Conservation (phyloP, 2,113 vertebrate genomes). For the Empidonax alnorum region DNA sequence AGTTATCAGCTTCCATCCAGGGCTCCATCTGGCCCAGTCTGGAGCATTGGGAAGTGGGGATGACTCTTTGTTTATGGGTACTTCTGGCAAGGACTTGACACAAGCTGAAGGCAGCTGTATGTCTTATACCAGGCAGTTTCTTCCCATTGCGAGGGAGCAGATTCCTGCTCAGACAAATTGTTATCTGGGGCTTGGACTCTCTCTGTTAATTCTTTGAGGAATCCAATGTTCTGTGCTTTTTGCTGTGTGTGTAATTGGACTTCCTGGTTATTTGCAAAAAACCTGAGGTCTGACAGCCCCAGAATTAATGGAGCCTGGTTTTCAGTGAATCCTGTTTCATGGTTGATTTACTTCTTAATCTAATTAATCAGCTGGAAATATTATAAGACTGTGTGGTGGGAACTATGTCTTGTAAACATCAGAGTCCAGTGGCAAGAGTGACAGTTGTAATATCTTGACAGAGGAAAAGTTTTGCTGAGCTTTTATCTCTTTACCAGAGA, state of each 20-base stretch:
- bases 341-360: slow-evolving; percentile 35
- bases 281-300: background rate
- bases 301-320: slow-evolving; percentile 27
- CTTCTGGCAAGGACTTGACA: background rate
- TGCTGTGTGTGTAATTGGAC: background rate
- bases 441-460: background rate
- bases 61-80: background rate
- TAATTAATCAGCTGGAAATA: slow-evolving; percentile 40
- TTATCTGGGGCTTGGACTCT: background rate
- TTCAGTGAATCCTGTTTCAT: slow-evolving; percentile 30
- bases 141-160: background rate
- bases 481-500: background rate
- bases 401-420: background rate
- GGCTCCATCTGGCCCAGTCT: background rate
- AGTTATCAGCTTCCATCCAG: background rate
- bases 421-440: background rate
- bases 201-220: background rate
- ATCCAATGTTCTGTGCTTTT: background rate
- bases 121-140: background rate
- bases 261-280: slow-evolving; percentile 36
- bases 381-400: background rate
- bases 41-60: background rate
- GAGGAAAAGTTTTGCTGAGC: background rate
- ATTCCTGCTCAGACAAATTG: background rate
- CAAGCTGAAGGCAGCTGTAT: background rate